Evolutionary conservation across 2,888 invertebrate genomes (phyloP).

Genomic region (Pandemis cinnamomeana): DNA sequence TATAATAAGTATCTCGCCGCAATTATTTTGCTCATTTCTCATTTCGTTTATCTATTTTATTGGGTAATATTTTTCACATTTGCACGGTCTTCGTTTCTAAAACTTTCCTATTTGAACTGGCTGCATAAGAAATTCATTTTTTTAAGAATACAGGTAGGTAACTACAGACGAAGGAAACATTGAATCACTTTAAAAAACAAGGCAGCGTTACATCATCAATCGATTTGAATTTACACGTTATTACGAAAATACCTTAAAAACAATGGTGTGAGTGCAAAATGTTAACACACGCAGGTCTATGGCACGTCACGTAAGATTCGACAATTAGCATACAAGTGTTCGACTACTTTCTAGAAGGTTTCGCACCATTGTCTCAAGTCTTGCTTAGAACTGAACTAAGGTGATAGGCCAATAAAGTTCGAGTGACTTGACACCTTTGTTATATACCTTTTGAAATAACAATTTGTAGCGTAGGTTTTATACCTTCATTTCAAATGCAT

Average conservation of each 20-base stretch:
- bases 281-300: constrained; percentile 71
- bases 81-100: too few species aligned
- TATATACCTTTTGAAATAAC: background rate
- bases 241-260: constrained; percentile 41
- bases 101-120: too few species aligned
- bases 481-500: too few species aligned
- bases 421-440: constrained; percentile 11
- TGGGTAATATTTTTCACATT: background rate
- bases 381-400: constrained; percentile 16
- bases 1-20: background rate
- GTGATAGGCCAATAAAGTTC: constrained; percentile 35
- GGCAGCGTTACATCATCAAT: constrained; percentile 32
- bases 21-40: constrained; percentile 7
- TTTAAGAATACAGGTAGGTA: background rate
- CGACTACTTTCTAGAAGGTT: constrained; percentile 77
- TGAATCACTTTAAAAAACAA: constrained; percentile 3
- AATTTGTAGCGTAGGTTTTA: background rate
- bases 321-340: constrained; percentile 79
- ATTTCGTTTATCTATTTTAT: background rate
- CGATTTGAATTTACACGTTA: constrained; percentile 34
- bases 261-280: constrained; percentile 50
- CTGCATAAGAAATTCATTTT: background rate
- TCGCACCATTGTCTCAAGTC: constrained; percentile 64
- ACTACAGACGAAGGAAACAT: background rate
- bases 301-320: constrained; percentile 66